phyloP scores from a whole-genome alignment of 2,113 vertebrate genomes.

The Lepus timidus region DNA sequence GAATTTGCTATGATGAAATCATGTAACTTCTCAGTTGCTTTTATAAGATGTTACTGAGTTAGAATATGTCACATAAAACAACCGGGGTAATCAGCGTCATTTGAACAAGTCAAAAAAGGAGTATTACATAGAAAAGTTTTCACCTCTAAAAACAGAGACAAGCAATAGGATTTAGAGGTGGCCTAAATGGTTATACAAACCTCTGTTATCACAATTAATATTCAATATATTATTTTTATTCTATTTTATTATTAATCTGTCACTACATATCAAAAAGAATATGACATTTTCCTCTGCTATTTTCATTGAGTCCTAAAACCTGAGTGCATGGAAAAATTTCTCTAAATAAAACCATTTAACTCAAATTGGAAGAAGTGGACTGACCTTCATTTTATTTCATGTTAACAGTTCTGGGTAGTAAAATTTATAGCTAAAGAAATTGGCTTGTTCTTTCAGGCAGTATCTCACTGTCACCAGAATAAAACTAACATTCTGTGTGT shows the following conservation, averaged over 20 bases:
- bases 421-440: constrained; percentile 71
- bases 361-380: constrained; percentile 72
- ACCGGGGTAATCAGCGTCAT: not conserved
- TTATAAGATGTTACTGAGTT: constrained; percentile 13
- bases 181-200: not conserved
- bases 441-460: constrained; percentile 68
- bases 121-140: constrained; percentile 17
- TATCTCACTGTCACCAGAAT: constrained; percentile 51
- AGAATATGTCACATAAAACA: constrained; percentile 26
- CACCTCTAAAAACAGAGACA: constrained; percentile 34
- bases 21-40: not conserved
- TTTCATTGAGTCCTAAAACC: constrained; percentile 65
- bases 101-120: constrained; percentile 2
- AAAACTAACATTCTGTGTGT: constrained; percentile 49
- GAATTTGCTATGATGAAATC: constrained; percentile 36
- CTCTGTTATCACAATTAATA: constrained; percentile 39
- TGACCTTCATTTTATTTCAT: constrained; percentile 78
- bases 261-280: constrained; percentile 58
- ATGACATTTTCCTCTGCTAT: constrained; percentile 28
- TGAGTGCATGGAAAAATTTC: constrained; percentile 46
- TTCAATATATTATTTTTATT: constrained; percentile 31
- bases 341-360: constrained; percentile 75
- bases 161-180: not conserved
- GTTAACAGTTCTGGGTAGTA: constrained; percentile 68
- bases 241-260: constrained; percentile 53